phyloP scores from a whole-genome alignment of 2,888 invertebrate species.

The Oscheius sp. region DNA sequence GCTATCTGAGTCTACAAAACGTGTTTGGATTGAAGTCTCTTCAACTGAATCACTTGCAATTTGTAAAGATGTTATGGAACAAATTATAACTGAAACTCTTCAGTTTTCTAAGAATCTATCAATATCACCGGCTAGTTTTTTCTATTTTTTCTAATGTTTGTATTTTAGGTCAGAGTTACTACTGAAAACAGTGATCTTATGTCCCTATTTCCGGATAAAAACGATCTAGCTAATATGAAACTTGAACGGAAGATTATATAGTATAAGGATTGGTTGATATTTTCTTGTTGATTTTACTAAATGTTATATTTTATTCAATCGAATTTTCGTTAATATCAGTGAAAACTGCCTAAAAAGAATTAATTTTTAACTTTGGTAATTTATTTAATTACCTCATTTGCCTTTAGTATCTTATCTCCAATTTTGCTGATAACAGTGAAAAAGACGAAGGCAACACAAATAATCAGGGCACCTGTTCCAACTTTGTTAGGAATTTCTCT shows the following conservation, averaged over 20 bases:
- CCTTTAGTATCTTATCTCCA: no score
- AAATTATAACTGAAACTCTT: conserved; percentile 37
- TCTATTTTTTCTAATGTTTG: neutral
- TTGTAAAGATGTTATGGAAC: conserved; percentile 52
- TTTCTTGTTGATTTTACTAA: conserved; percentile 2
- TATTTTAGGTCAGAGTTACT: conserved; percentile 39
- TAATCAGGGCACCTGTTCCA: conserved; percentile 27
- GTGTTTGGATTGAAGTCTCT: conserved; percentile 50
- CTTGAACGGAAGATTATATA: neutral
- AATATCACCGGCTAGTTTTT: conserved; percentile 72
- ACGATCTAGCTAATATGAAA: neutral
- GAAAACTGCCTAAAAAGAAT: no score
- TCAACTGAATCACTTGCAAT: conserved; percentile 46
- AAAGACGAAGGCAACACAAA: conserved; percentile 18
- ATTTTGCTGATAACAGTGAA: conserved; percentile 9
- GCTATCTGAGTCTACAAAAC: conserved; percentile 47
- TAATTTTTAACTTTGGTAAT: no score
- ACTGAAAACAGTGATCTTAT: conserved; percentile 79
- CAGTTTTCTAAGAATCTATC: conserved; percentile 72
- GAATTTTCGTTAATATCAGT: no score
- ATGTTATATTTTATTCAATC: neutral
- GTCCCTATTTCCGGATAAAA: neutral
- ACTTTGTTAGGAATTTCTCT: no score
- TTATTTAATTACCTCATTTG: no score
- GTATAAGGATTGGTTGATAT: neutral